Evolutionary conservation across 1,140 invertebrate species (phyloP).

Genomic region (Subanguina moxae): DNA sequence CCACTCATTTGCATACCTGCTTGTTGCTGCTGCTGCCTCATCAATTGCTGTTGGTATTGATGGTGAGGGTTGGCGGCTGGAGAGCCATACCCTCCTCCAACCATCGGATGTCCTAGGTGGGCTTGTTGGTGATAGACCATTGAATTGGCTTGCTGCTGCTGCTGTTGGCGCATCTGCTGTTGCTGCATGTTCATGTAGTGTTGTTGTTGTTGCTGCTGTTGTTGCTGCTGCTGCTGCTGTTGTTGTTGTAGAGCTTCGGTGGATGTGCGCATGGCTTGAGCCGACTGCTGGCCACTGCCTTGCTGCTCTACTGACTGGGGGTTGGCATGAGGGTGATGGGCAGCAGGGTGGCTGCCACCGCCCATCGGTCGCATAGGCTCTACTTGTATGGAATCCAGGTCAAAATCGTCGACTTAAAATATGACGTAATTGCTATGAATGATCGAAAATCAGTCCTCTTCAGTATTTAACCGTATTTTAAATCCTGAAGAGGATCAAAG

Average conservation of each 20-base stretch:
- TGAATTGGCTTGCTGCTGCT: conserved; percentile 5
- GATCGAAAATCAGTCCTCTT: no score
- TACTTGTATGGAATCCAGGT: not conserved
- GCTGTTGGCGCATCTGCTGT: conserved; percentile 18
- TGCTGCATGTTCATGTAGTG: conserved; percentile 26
- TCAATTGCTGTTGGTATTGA: conserved; percentile 6
- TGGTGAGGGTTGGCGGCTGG: conserved; percentile 1
- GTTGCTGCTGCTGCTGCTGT: conserved; percentile 16
- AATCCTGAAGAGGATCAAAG: no score
- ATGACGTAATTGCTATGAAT: no score
- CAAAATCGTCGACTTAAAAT: not conserved
- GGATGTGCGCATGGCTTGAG: not conserved
- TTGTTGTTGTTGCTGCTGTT: conserved; percentile 10
- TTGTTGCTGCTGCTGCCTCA: conserved; percentile 8
- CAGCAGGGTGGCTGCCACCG: not conserved
- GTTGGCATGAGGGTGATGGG: not conserved
- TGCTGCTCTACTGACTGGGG: no score
- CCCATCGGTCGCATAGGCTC: not conserved
- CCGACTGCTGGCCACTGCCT: conserved; percentile 1
- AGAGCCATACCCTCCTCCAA: not conserved
- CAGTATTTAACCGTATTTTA: no score
- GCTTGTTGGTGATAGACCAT: conserved; percentile 1
- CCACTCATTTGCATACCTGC: not conserved
- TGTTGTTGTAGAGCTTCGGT: conserved; percentile 16
- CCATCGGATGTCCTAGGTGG: not conserved